phyloP scores from a whole-genome alignment of 2,888 invertebrate genomes.

The Megaustenia siamemsis region DNA sequence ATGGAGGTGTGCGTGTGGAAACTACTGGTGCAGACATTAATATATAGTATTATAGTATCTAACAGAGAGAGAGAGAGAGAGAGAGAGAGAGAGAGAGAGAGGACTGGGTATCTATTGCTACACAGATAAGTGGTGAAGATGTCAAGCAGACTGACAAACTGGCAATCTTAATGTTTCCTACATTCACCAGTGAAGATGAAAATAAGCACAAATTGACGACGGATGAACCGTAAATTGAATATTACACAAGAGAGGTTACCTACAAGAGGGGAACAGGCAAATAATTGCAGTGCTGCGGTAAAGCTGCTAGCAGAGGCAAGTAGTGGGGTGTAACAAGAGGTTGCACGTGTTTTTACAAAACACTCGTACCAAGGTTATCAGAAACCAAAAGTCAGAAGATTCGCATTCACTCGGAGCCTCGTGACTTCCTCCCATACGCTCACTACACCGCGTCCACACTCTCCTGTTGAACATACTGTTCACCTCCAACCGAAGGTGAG shows the following conservation, averaged over 20 bases:
- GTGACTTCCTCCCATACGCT: too few relatives aligned
- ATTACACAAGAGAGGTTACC: too few relatives aligned
- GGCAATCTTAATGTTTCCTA: neutral
- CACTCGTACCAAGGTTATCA: neutral
- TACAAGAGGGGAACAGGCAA: too few relatives aligned
- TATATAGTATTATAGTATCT: neutral
- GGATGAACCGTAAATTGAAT: too few relatives aligned
- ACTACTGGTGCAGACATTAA: neutral
- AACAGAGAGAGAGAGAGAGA: neutral
- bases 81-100: slow-evolving; percentile 17
- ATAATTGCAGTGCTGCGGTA: too few relatives aligned
- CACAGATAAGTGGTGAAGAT: slow-evolving; percentile 10
- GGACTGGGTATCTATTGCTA: slow-evolving; percentile 16
- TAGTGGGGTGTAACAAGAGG: neutral
- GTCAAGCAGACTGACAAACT: neutral
- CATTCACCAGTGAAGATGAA: neutral
- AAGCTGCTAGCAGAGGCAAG: too few relatives aligned
- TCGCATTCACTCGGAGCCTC: neutral
- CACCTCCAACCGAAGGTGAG: slow-evolving; percentile 18
- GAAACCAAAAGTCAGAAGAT: slow-evolving; percentile 3
- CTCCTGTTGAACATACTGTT: neutral
- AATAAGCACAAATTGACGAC: neutral
- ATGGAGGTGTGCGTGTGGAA: neutral
- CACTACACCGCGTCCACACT: neutral
- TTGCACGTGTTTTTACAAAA: neutral